Base-by-base conservation (phyloP, 2,113 vertebrate species). In the Antigone vipio region DNA sequence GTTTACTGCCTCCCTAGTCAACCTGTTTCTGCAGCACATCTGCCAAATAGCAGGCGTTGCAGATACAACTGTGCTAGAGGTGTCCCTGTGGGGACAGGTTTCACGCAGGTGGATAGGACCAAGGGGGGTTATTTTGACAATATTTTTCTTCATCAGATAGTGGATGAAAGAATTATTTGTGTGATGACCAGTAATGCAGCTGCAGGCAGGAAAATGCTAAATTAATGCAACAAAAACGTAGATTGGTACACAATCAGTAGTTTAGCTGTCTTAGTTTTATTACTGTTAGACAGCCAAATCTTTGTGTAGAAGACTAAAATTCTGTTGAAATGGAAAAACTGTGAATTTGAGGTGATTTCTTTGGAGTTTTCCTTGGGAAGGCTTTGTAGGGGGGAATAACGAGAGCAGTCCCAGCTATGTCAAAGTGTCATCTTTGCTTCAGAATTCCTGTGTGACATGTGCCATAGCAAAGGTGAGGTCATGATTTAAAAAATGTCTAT, bases 1-100 rank as follows among this genome's bases (percentile, higher is more conserved):
- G 40, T 95, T 96, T 84, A 53, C 92, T 82, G 59, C 69, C 74
- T 84, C 86, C 92, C 93, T 47, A 79, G 86, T 67, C 73, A 85
- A 52, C 59, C 82, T 58, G 40, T 63, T 84, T 47, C 82, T 91
- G 59, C 64, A 82, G 80, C 91, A 53, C 4, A 1, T 81, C 93
- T 67, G 55, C 49, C 12, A 14, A 88, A n/a, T 42, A 68, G 38
- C 56, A 85, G 69, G 50, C 3, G 0, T 44, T 80, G 69, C 45
- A 50, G 55, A 38, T 88, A n/a, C 30, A 35, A 3, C 64, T 34
- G 22, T 69, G 74, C 49, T 71, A 11, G 69, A 30, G 32, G 26
- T 83, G 60, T 56, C 52, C 40, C 52, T 69, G 38, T 3, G 24
- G 63, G n/a, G 42, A 1, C 19, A 26, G 21, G 23, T 64, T 76